phyloP scores from a whole-genome alignment of 2,113 vertebrate genomes.

The Dipodomys ordii region DNA sequence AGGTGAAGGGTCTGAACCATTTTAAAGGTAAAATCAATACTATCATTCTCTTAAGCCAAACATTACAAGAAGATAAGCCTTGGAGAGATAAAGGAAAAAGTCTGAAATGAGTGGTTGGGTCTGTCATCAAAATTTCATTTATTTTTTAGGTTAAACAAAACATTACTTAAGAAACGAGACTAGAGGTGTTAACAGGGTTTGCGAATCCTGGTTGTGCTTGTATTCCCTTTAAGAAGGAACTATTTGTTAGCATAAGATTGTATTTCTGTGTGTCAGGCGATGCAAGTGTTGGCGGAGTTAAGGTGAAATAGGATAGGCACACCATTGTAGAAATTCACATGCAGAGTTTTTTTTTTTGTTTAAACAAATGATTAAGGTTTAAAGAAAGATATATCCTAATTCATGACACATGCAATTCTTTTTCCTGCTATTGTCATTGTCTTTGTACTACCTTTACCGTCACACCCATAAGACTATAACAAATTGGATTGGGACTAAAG shows the following conservation, averaged over 20 bases:
- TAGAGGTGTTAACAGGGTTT: conserved; percentile 8
- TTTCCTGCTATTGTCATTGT: background rate
- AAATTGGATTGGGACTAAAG: background rate
- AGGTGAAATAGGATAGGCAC: conserved; percentile 1
- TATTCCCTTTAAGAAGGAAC: conserved; percentile 23
- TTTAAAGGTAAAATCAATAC: conserved; percentile 28
- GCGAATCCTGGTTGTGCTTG: background rate
- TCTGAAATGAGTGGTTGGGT: conserved; percentile 37
- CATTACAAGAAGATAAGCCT: conserved; percentile 4
- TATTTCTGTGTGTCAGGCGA: conserved; percentile 22
- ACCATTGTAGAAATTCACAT: conserved; percentile 41
- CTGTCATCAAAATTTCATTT: background rate
- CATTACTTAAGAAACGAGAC: background rate
- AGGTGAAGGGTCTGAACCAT: background rate
- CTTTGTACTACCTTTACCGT: background rate
- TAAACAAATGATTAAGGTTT: conserved; percentile 56
- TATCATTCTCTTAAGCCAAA: background rate
- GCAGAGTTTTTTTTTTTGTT: conserved; percentile 14
- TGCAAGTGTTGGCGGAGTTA: background rate
- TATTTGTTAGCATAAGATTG: conserved; percentile 53
- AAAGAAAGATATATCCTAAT: background rate
- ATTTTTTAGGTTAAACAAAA: conserved; percentile 26
- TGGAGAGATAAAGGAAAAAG: conserved; percentile 37
- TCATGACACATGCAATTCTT: conserved; percentile 43
- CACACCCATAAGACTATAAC: background rate